Conservation (phyloP, 2,113 vertebrate genomes). For the Pogonocichla stellata region DNA sequence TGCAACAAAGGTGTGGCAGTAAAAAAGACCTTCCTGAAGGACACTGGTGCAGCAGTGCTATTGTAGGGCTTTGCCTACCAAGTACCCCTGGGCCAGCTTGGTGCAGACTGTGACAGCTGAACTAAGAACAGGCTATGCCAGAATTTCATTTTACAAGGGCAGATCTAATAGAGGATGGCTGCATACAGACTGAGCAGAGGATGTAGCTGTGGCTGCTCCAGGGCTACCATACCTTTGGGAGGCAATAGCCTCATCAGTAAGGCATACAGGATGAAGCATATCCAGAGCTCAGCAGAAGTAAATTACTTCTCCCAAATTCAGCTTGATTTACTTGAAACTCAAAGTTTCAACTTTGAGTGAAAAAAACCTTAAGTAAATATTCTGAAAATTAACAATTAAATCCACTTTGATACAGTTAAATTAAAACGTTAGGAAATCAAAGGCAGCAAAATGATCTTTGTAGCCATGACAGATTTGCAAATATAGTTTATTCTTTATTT, state of each 20-base stretch:
- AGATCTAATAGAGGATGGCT: neutral
- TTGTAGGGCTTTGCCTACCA: neutral
- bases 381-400: conserved; percentile 1
- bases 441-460: neutral
- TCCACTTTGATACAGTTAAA: neutral
- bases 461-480: neutral
- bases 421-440: neutral
- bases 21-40: neutral
- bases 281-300: conserved; percentile 13
- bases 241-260: neutral
- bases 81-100: neutral
- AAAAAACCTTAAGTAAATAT: neutral
- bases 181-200: neutral
- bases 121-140: neutral
- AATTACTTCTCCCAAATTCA: neutral
- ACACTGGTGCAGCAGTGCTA: neutral
- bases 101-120: neutral
- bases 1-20: neutral
- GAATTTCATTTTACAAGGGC: neutral
- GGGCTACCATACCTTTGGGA: neutral
- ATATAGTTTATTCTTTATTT: neutral
- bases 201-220: neutral
- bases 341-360: neutral
- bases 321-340: no score
- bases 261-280: neutral